Percentiles rank a stretch among this genome's conserved stretches.
phyloP scores from a whole-genome alignment of 2,888 invertebrate species.

The Tineola bisselliella region DNA sequence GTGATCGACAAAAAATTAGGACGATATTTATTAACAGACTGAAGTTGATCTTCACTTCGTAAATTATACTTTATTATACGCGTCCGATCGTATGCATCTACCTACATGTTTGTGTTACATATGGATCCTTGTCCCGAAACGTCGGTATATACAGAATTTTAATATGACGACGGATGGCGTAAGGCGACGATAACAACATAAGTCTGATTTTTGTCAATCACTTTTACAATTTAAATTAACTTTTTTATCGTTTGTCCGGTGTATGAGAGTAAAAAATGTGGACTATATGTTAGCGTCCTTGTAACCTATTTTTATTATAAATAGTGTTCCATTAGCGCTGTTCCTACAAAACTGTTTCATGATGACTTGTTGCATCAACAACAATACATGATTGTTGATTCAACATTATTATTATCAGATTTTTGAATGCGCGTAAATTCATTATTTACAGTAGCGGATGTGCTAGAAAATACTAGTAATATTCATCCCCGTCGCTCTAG shows the following conservation, averaged over 20 bases:
- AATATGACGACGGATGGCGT: neutral
- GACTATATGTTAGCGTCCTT: neutral
- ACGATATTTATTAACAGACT: neutral
- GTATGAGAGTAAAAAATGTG: neutral
- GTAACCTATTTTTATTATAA: neutral
- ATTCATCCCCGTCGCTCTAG: too few species aligned
- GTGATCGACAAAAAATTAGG: too few species aligned
- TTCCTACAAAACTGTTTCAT: too few species aligned
- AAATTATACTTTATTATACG: neutral
- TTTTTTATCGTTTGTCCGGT: constrained; percentile 1
- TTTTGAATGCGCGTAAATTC: too few species aligned
- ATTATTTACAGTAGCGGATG: too few species aligned
- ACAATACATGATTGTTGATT: too few species aligned
- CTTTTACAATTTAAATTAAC: constrained; percentile 47
- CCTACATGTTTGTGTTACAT: neutral
- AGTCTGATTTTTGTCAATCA: constrained; percentile 45
- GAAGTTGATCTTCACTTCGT: neutral
- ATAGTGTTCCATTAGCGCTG: neutral
- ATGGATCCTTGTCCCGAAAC: constrained; percentile 19
- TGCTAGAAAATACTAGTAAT: too few species aligned
- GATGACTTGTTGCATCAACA: too few species aligned
- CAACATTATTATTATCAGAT: too few species aligned
- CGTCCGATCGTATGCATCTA: neutral
- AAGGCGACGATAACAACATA: constrained; percentile 25
- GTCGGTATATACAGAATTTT: constrained; percentile 30